Conservation (phyloP, 2,888 invertebrate species). For the Orthosia gracilis region DNA sequence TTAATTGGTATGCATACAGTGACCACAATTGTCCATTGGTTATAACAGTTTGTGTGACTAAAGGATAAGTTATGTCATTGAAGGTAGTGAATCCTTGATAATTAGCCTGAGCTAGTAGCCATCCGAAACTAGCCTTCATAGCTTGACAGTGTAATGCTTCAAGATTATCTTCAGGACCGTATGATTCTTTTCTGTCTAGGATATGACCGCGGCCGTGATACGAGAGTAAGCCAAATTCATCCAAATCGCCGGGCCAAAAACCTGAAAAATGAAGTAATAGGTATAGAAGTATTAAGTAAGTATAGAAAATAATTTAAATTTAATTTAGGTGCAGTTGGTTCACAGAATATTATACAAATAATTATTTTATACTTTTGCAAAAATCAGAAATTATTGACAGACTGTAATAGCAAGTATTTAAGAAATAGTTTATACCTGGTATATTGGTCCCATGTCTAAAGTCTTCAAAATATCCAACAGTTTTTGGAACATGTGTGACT, state of each 20-base stretch:
- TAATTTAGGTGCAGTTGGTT: not conserved
- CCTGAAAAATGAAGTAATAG: conserved; percentile 86
- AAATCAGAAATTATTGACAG: not conserved
- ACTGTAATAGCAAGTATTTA: not conserved
- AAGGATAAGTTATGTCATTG: conserved; percentile 97
- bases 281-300: too few species aligned
- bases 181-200: conserved; percentile 83
- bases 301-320: not conserved
- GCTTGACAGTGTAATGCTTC: conserved; percentile 94
- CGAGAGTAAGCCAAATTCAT: conserved; percentile 95
- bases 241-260: conserved; percentile 95
- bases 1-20: conserved; percentile 97
- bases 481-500: conserved; percentile 92
- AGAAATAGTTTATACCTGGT: conserved; percentile 91
- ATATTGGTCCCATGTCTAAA: conserved; percentile 93
- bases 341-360: not conserved
- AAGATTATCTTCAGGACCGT: conserved; percentile 89
- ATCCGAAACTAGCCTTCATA: conserved; percentile 95
- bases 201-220: conserved; percentile 93
- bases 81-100: conserved; percentile 97
- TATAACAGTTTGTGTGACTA: conserved; percentile 96
- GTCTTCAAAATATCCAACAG: conserved; percentile 90
- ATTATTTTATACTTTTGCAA: not conserved
- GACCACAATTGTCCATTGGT: conserved; percentile 97
- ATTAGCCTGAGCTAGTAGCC: conserved; percentile 95